Evolutionary conservation across 2,797 vertebrate genomes (phyloP).

Genomic region (Falco columbarius): DNA sequence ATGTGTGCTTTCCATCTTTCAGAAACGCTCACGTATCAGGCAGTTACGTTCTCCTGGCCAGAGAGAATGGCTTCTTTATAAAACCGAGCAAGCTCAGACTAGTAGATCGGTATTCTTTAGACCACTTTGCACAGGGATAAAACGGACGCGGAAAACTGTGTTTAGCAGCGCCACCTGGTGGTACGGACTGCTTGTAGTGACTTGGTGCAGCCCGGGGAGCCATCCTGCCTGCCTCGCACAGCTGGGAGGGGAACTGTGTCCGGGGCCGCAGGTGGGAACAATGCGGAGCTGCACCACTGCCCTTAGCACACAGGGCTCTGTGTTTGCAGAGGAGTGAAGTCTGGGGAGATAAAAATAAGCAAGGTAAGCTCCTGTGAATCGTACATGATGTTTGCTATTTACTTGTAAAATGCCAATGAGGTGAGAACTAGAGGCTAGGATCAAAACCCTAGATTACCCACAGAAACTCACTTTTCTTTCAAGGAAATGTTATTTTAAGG

Average conservation of each 20-base stretch:
- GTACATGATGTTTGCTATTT: not conserved
- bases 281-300: not conserved
- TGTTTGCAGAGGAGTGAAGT: not conserved
- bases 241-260: not conserved
- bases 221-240: fast-evolving
- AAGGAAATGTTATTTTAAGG: not conserved
- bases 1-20: not conserved
- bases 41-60: not conserved
- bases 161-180: slow-evolving; percentile 31
- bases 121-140: fast-evolving
- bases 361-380: not conserved
- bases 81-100: not conserved
- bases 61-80: not conserved
- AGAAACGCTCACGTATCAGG: not conserved
- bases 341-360: not conserved
- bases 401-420: not conserved
- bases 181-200: not conserved
- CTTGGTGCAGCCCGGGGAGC: fast-evolving
- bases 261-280: not conserved
- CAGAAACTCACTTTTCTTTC: not conserved
- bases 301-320: not conserved
- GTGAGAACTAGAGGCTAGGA: not conserved
- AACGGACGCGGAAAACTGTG: not conserved
- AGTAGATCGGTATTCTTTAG: not conserved
- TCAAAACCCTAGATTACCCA: not conserved